A percentile compares a stretch with the other conserved stretches of the same genome.
phyloP scores from a whole-genome alignment of 2,797 vertebrate genomes.

The Anas flavirostris region DNA sequence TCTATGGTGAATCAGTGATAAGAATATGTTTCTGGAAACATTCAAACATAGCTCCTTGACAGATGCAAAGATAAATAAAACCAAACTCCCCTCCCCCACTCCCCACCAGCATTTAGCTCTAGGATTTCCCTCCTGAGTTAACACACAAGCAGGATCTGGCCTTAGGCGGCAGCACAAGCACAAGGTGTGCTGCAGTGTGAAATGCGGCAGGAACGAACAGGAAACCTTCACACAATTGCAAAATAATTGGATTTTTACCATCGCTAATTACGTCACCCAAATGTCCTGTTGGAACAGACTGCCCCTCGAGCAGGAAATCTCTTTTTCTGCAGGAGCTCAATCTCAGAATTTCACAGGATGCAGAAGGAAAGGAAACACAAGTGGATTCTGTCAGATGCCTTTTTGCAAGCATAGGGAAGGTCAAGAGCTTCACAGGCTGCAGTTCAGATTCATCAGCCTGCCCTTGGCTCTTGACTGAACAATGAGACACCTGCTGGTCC shows the following conservation, averaged over 20 bases:
- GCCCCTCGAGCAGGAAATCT: neutral
- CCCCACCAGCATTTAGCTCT: neutral
- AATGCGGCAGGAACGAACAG: neutral
- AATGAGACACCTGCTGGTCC: neutral
- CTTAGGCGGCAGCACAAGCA: neutral
- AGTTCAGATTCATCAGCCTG: neutral
- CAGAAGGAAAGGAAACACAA: neutral
- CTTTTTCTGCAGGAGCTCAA: neutral
- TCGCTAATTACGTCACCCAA: neutral
- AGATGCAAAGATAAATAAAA: fast-evolving
- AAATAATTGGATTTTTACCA: neutral
- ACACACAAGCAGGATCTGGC: neutral
- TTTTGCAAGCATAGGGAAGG: neutral
- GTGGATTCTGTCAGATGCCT: neutral
- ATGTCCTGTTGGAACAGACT: neutral
- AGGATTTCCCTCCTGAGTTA: neutral
- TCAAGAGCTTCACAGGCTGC: neutral
- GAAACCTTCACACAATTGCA: fast-evolving
- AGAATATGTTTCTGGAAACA: fast-evolving
- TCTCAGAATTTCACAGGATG: neutral
- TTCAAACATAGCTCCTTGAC: fast-evolving
- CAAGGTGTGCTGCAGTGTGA: neutral
- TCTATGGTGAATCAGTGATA: fast-evolving
- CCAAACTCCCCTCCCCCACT: too few relatives aligned
- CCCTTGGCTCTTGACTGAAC: neutral